phyloP scores from a whole-genome alignment of 2,113 vertebrate species.

The Callipepla squamata region DNA sequence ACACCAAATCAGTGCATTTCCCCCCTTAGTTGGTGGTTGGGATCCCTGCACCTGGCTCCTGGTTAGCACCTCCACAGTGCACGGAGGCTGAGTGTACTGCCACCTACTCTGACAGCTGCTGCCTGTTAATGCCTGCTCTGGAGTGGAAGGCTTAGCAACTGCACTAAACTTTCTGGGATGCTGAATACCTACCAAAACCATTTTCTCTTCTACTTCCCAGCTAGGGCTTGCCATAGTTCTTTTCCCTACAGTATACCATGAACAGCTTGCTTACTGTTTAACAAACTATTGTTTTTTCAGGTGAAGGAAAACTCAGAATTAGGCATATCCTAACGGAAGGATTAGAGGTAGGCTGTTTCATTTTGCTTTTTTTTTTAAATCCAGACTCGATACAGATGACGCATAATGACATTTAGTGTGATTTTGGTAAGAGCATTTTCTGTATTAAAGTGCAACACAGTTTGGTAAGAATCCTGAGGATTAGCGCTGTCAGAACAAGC shows the following conservation, averaged over 20 bases:
- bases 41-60: neutral
- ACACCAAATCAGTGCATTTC: conserved; percentile 65
- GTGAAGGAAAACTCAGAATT: neutral
- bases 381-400: neutral
- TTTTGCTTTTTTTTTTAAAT: neutral
- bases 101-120: neutral
- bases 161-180: neutral
- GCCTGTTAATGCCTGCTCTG: neutral
- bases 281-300: neutral
- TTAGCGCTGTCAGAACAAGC: neutral
- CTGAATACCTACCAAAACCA: neutral
- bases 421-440: neutral
- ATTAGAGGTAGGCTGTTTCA: neutral
- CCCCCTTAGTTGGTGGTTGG: neutral
- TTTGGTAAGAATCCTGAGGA: neutral
- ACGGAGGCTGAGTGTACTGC: neutral
- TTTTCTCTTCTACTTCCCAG: neutral
- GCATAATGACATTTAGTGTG: neutral
- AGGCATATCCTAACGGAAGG: neutral
- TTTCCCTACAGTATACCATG: neutral
- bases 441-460: neutral
- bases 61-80: neutral
- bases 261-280: neutral
- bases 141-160: neutral
- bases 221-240: neutral